phyloP scores from a whole-genome alignment of 1,140 invertebrate species.

The Tetranychus urticae region DNA sequence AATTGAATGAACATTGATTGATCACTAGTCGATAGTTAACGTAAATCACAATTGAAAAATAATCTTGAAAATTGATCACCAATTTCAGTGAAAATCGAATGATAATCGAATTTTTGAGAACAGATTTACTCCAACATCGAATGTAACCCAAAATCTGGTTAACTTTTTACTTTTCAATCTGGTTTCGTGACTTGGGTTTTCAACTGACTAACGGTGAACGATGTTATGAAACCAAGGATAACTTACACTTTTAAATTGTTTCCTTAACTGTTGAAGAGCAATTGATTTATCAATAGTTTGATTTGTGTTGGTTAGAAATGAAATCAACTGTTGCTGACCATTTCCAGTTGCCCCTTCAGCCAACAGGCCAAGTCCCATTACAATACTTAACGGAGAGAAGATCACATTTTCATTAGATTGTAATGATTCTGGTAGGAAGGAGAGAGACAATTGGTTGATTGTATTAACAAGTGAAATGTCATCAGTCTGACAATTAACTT shows the following conservation, averaged over 20 bases:
- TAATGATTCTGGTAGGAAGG: not conserved
- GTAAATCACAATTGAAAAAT: too few relatives aligned
- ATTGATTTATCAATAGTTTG: not conserved
- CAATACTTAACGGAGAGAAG: not conserved
- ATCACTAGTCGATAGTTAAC: too few relatives aligned
- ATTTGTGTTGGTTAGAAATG: not conserved
- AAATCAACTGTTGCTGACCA: not conserved
- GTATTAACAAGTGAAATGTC: not conserved
- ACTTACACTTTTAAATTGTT: not conserved
- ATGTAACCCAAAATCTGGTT: too few relatives aligned
- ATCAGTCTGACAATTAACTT: too few relatives aligned
- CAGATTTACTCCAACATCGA: too few relatives aligned
- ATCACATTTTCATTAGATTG: not conserved
- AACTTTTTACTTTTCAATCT: too few relatives aligned
- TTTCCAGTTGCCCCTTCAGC: not conserved
- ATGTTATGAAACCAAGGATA: not conserved
- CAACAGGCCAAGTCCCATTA: not conserved
- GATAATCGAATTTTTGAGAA: too few relatives aligned
- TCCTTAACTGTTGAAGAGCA: not conserved
- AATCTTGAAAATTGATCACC: too few relatives aligned
- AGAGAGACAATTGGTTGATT: not conserved
- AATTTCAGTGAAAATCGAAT: too few relatives aligned
- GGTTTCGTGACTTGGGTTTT: not conserved
- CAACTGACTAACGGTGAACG: not conserved
- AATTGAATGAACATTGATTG: too few relatives aligned